Conservation (phyloP, 2,113 vertebrate genomes). For the Bolborhynchus lineola region DNA sequence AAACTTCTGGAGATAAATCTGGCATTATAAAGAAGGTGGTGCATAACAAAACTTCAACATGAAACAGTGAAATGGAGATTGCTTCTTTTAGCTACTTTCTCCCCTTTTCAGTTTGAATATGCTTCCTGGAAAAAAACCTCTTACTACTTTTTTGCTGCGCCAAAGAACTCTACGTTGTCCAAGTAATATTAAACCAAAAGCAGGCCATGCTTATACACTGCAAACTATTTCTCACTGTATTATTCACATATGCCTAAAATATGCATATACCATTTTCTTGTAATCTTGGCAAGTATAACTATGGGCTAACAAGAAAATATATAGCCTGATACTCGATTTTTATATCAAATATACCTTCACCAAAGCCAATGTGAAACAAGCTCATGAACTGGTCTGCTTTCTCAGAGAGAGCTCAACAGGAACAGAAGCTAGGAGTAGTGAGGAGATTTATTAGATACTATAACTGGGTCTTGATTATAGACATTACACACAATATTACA, state of each 20-base stretch:
- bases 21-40: not conserved
- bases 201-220: fast-evolving
- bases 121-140: not conserved
- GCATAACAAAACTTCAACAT: not conserved
- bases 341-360: not conserved
- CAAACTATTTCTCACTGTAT: not conserved
- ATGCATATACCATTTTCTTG: not conserved
- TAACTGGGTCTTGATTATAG: not conserved
- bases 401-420: not conserved
- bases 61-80: not conserved
- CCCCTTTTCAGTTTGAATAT: not conserved
- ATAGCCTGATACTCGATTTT: not conserved
- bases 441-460: not conserved
- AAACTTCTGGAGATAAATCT: not conserved
- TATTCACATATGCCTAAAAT: not conserved
- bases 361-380: not conserved
- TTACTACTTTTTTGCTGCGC: not conserved
- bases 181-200: not conserved
- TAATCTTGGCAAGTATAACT: not conserved
- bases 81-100: not conserved
- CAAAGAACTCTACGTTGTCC: not conserved
- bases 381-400: not conserved
- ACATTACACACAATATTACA: not conserved
- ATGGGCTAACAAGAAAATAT: not conserved
- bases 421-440: not conserved